Evolutionary conservation across 2,113 vertebrate species (phyloP), one percentile per base, ranked within the genome.

Genomic region (Platichthys flesus): DNA sequence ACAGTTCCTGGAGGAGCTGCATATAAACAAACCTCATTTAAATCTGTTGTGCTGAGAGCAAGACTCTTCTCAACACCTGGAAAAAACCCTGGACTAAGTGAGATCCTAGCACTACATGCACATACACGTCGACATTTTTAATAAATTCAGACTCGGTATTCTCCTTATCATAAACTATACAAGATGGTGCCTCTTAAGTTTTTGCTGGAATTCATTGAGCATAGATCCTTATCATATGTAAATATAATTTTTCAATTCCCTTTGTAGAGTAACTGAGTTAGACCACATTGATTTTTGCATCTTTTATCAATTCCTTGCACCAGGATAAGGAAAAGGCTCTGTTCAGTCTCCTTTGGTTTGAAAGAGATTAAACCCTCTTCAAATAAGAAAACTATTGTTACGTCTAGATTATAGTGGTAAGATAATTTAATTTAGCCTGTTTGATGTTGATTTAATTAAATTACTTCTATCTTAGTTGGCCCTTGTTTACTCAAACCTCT

Each of bases 61-160:
- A 87, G 74, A 55, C 62, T 85, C 23, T 47, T 83, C 51, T 49
- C 87, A 54, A 76, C 82, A 5, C 71, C 81, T 64, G 72, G 59
- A 10, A 89, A 60, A 82, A 74, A 28, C 69, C 40, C 56, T 60
- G 80, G 68, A 73, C 55, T 78, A 85, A 60, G 94, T 94, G 49
- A 87, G 83, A 71, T 55, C 15, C 47, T 37, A 23, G 40, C 9
- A 3, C 13, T 2, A 62, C n/a, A 60, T 23, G 26, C 35, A 45
- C 52, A 12, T 35, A 45, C 45, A 49, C 12, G 7, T 3, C 9
- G 2, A 45, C 21, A 31, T 51, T 3, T 28, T 16, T 51, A 0
- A 37, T 14, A 35, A 28, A 69, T 47, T 49, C 21, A 45, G 24
- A 24, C 16, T 14, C 42, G 2, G 35, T 20, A 26, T 54, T 37